Conservation (phyloP, 2,113 vertebrate species). For the Gallinago media region DNA sequence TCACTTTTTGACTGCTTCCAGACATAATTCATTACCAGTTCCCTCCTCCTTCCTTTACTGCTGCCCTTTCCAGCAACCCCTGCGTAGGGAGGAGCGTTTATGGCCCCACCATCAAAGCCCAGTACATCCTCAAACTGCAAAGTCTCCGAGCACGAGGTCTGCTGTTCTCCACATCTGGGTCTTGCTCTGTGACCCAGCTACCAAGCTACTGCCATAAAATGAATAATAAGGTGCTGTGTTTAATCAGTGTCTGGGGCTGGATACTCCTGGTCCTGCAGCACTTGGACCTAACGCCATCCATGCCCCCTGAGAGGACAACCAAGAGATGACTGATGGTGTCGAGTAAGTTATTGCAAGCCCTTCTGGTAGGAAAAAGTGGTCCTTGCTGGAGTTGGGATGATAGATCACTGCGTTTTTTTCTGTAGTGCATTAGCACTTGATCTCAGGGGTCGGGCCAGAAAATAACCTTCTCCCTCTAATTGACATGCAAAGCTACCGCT, state of each 20-base stretch:
- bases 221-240: not conserved
- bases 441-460: conserved; percentile 9
- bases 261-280: not conserved
- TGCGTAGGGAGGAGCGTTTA: rapidly evolving
- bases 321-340: not conserved
- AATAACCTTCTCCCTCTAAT: conserved; percentile 38
- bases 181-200: not conserved
- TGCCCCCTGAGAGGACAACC: not conserved
- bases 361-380: not conserved
- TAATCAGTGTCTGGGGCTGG: not conserved
- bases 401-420: not conserved
- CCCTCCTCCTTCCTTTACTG: not conserved
- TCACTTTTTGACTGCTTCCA: not conserved
- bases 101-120: not conserved
- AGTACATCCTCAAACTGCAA: not conserved
- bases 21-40: not conserved
- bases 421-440: conserved; percentile 51
- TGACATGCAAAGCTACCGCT: conserved; percentile 3
- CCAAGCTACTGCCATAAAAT: not conserved
- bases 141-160: not conserved
- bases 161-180: not conserved
- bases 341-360: not conserved
- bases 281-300: rapidly evolving
- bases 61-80: not conserved
- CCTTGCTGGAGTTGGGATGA: conserved; percentile 16